Evolutionary conservation across 2,797 vertebrate species (phyloP), one percentile per base, ranked within the genome.

Genomic region (Rhadinocentrus ornatus): DNA sequence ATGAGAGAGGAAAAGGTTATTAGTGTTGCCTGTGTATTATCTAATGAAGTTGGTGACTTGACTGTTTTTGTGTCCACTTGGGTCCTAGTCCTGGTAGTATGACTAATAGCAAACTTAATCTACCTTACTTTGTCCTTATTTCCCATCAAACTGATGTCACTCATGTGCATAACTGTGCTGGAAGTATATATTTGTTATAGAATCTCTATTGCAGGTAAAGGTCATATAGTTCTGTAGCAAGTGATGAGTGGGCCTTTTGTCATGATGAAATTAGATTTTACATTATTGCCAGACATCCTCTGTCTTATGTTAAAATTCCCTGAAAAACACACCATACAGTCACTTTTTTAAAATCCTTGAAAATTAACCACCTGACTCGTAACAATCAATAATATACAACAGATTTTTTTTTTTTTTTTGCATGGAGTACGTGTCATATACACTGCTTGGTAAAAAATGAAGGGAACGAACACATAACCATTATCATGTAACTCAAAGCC

Each of bases 241-340:
- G 39, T 63, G 6, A 61, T 65, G 11, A 57, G 67, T 63, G 62
- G 22, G 16, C 31, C 39, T 63, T 74, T 52, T 15, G 26, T 48
- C 16, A 62, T 48, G 41, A 41, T 20, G 5, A 46, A 63, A 39
- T 44, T 7, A 53, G 53, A 66, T 60, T 41, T 8, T 32, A 37
- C n/a, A 5, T 48, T 48, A 46, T 59, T 55, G 39, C 53, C 35
- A 53, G 66, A 68, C 35, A 58, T 52, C 27, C 35, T 46, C 26
- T 12, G 6, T n/a, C 44, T 48, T 48, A 22, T 13, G n/a, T 13
- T 12, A 52, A 52, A 52, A 4, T 26, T 24, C 48, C 20, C 2
- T 52, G 4, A n/a, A n/a, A 48, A n/a, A 8, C 18, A 20, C 1
- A 44, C 7, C 18, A 8, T 20, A 20, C 5, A 44, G 6, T n/a